phyloP scores from a whole-genome alignment of 2,888 invertebrate species.

The Plebejus anna region DNA sequence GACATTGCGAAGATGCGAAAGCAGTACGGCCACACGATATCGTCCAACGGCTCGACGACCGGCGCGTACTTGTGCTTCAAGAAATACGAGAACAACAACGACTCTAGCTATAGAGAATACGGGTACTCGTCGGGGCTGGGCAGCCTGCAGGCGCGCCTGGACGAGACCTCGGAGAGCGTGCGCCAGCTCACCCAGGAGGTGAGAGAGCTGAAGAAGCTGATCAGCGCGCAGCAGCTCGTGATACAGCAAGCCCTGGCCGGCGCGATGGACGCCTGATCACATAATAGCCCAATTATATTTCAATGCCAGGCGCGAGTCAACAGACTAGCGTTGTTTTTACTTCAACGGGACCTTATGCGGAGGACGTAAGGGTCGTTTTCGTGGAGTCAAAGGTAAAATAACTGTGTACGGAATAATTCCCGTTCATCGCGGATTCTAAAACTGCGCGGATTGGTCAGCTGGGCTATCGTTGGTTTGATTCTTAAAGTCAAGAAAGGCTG shows the following conservation, averaged over 20 bases:
- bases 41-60: conserved; percentile 82
- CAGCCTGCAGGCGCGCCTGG: conserved; percentile 82
- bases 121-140: conserved; percentile 79
- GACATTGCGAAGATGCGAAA: conserved; percentile 89
- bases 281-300: conserved; percentile 72
- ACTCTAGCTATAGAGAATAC: conserved; percentile 72
- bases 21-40: conserved; percentile 84
- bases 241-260: conserved; percentile 71
- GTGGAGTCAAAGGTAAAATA: neutral
- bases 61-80: conserved; percentile 83
- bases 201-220: conserved; percentile 82
- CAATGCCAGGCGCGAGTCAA: conserved; percentile 77
- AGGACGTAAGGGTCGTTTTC: neutral
- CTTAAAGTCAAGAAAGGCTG: no score
- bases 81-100: conserved; percentile 82
- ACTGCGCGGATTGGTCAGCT: neutral
- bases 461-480: no score
- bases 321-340: conserved; percentile 47
- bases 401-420: neutral
- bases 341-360: neutral
- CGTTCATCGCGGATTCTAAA: neutral
- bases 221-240: conserved; percentile 74
- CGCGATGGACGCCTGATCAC: conserved; percentile 72
- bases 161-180: conserved; percentile 84
- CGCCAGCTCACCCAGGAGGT: conserved; percentile 84